Base-by-base conservation (phyloP, 1,140 invertebrate genomes). In the Bombus waltoni region DNA sequence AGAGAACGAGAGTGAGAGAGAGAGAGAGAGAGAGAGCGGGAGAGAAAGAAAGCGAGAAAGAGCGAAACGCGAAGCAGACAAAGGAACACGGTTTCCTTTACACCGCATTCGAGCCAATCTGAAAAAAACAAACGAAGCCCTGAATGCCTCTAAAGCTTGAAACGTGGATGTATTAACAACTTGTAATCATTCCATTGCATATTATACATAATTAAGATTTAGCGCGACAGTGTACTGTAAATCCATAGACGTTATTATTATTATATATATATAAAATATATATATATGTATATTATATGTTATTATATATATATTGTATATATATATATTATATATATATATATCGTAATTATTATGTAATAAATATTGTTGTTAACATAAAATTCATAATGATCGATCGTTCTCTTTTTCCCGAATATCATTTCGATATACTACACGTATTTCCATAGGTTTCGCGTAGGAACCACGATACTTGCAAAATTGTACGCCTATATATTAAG, bases 351-450 rank as follows among this genome's bases (percentile, higher is more conserved):
- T 95, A 95, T 95, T 95, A 95, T 94, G 94, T 95, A 95, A 95
- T 95, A 95, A 95, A 95, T 95, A 95, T 95, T 95, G 94, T 95
- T 95, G 94, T 95, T 95, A 95, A 94, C 93, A 95, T 91, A 91
- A 91, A 87, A 38, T 35, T 9, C 74, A 3, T 9, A 28, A 25
- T 13, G 22, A n/a, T 38, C 6, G 15, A 3, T 10, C 18, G 6
- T 44, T 47, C 44, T n/a, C 18, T 32, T 40, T n/a, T 38, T 28
- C 38, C 65, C 32, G 6, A 35, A 35, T 2, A 68, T 68, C 47
- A 53, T 53, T 53, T 53, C 57, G 9, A 28, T 59, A 59, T 59
- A 28, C 25, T 53, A 28, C 8, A 59, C 9, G 25, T 59, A 28
- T 59, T 59, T 28, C 28, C 9, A 59, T 53, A 53, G 18, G 47